Evolutionary conservation across 2,797 vertebrate species (phyloP).

Genomic region (Denticeps clupeoides): DNA sequence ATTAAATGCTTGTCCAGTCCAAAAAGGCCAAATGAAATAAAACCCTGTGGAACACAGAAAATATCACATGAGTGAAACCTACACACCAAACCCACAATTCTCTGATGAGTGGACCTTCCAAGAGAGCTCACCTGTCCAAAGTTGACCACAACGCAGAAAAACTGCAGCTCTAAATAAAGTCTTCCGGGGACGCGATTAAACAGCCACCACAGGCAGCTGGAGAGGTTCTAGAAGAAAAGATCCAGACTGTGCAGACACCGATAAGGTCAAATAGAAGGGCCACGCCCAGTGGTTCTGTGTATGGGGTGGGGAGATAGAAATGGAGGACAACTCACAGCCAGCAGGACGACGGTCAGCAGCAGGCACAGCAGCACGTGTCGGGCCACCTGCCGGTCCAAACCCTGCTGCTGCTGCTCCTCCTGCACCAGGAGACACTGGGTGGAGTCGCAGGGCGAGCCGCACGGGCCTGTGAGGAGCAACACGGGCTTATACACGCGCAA

Average conservation of each 20-base stretch:
- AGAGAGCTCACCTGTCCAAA: constrained; percentile 77
- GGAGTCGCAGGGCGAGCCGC: constrained; percentile 65
- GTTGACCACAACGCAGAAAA: constrained; percentile 90
- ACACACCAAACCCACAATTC: not conserved
- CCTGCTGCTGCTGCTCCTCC: constrained; percentile 72
- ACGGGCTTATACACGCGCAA: too few species aligned
- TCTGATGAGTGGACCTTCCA: too few species aligned
- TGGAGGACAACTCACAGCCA: constrained; percentile 70
- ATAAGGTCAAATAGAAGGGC: not conserved
- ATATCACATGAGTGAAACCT: not conserved
- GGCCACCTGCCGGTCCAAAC: constrained; percentile 67
- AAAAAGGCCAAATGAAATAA: constrained; percentile 92
- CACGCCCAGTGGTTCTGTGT: too few species aligned
- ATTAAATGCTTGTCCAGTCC: constrained; percentile 94
- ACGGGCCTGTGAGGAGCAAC: constrained; percentile 55
- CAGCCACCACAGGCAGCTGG: constrained; percentile 89
- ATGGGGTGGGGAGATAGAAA: constrained; percentile 6
- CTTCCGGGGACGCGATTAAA: constrained; percentile 75
- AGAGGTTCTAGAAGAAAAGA: constrained; percentile 70
- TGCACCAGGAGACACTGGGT: constrained; percentile 68
- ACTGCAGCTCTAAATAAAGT: constrained; percentile 88
- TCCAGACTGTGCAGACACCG: not conserved
- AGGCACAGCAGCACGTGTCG: constrained; percentile 79
- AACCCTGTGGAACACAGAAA: constrained; percentile 58
- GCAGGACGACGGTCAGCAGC: constrained; percentile 72